Percentiles rank a stretch among this genome's conserved stretches.
phyloP scores from a whole-genome alignment of 2,888 invertebrate genomes.

The Syritta pipiens region DNA sequence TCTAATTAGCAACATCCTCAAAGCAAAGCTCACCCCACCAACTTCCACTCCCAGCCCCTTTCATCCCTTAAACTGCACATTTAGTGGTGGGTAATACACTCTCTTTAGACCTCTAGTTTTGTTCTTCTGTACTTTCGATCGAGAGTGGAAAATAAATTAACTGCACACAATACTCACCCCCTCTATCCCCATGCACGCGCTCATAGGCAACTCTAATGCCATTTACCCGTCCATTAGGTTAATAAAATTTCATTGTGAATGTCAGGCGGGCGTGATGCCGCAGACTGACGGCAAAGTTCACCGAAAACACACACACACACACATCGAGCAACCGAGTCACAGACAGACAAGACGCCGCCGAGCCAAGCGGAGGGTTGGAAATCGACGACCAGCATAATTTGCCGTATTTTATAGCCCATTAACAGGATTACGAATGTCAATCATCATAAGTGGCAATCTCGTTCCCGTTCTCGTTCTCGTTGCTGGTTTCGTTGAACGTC shows the following conservation, averaged over 20 bases:
- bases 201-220: conserved; percentile 61
- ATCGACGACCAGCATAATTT: conserved; percentile 72
- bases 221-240: conserved; percentile 72
- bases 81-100: too few species aligned
- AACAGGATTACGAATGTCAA: conserved; percentile 73
- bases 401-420: conserved; percentile 73
- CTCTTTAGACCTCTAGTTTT: too few species aligned
- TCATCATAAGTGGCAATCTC: conserved; percentile 73
- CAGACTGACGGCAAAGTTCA: conserved; percentile 33
- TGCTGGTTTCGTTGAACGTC: too few species aligned
- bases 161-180: conserved; percentile 29
- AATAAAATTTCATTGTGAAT: conserved; percentile 71
- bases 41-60: too few species aligned
- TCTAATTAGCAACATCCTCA: too few species aligned
- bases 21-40: too few species aligned
- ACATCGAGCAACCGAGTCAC: conserved; percentile 1
- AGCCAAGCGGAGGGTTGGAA: conserved; percentile 46
- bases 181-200: too few species aligned
- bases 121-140: too few species aligned
- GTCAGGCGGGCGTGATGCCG: conserved; percentile 66
- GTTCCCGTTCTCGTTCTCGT: too few species aligned
- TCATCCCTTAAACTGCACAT: too few species aligned
- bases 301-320: background rate
- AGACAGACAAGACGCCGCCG: conserved; percentile 20
- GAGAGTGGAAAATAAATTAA: conserved; percentile 50